A percentile compares a stretch with the other conserved stretches of the same genome.
Evolutionary conservation across 2,888 invertebrate genomes (phyloP).

Genomic region (Choristoneura rosaceana): DNA sequence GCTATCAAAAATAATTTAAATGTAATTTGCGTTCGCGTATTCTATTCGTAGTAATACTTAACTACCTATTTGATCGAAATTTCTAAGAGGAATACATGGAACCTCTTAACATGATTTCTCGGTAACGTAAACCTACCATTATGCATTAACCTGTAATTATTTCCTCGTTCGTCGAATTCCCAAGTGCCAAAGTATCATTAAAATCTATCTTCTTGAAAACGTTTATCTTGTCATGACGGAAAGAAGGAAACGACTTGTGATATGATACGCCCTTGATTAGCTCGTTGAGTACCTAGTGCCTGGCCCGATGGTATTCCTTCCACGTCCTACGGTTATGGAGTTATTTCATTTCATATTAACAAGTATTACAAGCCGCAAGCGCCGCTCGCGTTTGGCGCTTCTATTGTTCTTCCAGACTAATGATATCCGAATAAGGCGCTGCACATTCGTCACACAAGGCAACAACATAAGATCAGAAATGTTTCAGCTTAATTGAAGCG

Average conservation of each 20-base stretch:
- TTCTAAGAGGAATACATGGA: slow-evolving; percentile 31
- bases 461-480: slow-evolving; percentile 27
- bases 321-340: slow-evolving; percentile 14
- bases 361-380: slow-evolving; percentile 26
- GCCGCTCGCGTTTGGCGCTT: slow-evolving; percentile 20
- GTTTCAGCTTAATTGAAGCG: slow-evolving; percentile 31
- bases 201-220: slow-evolving; percentile 38
- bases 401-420: slow-evolving; percentile 26
- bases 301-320: slow-evolving; percentile 4
- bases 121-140: slow-evolving; percentile 36
- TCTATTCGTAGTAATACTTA: slow-evolving; percentile 18
- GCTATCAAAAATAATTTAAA: slow-evolving; percentile 22
- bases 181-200: slow-evolving; percentile 36
- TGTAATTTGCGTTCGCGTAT: slow-evolving; percentile 19
- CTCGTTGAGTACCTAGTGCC: background rate
- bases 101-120: slow-evolving; percentile 29
- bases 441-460: slow-evolving; percentile 29
- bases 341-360: slow-evolving; percentile 1
- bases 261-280: background rate
- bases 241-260: slow-evolving; percentile 25
- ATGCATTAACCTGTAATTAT: slow-evolving; percentile 38
- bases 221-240: slow-evolving; percentile 36
- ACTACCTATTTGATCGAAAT: slow-evolving; percentile 25
- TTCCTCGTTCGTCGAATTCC: slow-evolving; percentile 32
- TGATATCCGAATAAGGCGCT: slow-evolving; percentile 27